These are phyloP conservation scores for Meta bourneti DNA, from an alignment of 2,888 invertebrate species.

Conservation along the genomic window DNA sequence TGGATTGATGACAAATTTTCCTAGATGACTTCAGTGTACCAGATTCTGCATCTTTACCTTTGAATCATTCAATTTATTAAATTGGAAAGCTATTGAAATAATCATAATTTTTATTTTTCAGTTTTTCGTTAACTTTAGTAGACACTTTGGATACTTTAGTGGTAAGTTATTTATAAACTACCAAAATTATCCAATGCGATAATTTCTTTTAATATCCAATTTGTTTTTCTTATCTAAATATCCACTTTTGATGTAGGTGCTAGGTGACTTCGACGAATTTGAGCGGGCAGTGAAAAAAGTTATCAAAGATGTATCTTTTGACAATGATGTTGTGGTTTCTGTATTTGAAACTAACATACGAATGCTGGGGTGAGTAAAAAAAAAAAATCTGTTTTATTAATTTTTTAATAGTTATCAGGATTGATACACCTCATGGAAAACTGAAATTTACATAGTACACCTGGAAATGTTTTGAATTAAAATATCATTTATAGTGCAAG, in stretches of 20 bases:
- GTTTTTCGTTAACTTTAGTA: slow-evolving; percentile 96
- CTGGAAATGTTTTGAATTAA: neutral
- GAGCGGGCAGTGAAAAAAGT: slow-evolving; percentile 93
- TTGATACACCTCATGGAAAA: neutral
- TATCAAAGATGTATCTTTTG: slow-evolving; percentile 92
- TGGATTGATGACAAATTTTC: too few species aligned
- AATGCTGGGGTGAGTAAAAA: slow-evolving; percentile 90
- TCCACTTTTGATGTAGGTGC: slow-evolving; percentile 83
- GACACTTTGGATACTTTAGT: slow-evolving; percentile 96
- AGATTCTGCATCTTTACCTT: neutral
- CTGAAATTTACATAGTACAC: neutral
- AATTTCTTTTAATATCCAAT: slow-evolving; percentile 3
- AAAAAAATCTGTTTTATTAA: too few species aligned
- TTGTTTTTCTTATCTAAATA: neutral
- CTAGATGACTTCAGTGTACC: too few species aligned
- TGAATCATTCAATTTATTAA: neutral
- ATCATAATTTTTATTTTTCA: slow-evolving; percentile 82
- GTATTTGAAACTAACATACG: slow-evolving; percentile 99
- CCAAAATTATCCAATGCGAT: neutral
- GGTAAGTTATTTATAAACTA: slow-evolving; percentile 81
- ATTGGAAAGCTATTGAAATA: neutral
- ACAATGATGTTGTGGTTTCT: slow-evolving; percentile 96
- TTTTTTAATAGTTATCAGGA: too few species aligned
- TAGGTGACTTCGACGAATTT: slow-evolving; percentile 96
- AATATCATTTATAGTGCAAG: neutral